Percentiles rank a stretch among this genome's conserved stretches.
Conservation (phyloP, 1,140 invertebrate genomes). For the Artemia franciscana region DNA sequence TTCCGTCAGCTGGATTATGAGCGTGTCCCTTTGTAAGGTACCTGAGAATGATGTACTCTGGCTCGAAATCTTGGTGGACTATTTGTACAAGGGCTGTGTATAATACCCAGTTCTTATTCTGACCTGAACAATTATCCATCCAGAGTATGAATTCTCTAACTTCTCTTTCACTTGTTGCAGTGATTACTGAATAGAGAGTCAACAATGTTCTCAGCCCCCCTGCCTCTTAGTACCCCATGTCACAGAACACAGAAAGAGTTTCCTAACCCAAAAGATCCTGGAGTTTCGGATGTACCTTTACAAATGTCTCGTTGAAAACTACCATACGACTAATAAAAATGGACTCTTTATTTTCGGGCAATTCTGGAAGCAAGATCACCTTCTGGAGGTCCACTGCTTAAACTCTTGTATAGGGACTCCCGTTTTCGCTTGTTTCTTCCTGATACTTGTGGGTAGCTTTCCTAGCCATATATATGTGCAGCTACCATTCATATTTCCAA, state of each 20-base stretch:
- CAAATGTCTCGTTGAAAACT: neutral
- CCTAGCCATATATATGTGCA: too few species aligned
- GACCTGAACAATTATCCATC: too few species aligned
- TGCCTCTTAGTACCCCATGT: neutral
- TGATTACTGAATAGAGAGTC: neutral
- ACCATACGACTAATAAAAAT: neutral
- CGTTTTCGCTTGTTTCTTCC: neutral
- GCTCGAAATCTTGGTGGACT: neutral
- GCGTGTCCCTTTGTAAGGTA: too few species aligned
- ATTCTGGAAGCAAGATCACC: neutral
- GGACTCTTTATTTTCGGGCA: neutral
- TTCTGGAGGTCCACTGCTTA: neutral
- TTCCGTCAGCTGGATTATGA: too few species aligned
- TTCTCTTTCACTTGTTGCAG: neutral
- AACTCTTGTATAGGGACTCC: neutral
- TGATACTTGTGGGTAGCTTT: too few species aligned
- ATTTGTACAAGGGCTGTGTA: neutral
- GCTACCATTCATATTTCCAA: too few species aligned
- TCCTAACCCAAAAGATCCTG: neutral
- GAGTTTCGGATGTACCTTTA: neutral
- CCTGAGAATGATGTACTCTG: neutral
- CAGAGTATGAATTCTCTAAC: too few species aligned
- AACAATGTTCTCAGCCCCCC: neutral
- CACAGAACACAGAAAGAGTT: neutral
- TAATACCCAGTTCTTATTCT: too few species aligned